Percentiles rank a stretch among this genome's conserved stretches.
phyloP scores from a whole-genome alignment of 1,140 invertebrate species.

The Aphidius ervi region DNA sequence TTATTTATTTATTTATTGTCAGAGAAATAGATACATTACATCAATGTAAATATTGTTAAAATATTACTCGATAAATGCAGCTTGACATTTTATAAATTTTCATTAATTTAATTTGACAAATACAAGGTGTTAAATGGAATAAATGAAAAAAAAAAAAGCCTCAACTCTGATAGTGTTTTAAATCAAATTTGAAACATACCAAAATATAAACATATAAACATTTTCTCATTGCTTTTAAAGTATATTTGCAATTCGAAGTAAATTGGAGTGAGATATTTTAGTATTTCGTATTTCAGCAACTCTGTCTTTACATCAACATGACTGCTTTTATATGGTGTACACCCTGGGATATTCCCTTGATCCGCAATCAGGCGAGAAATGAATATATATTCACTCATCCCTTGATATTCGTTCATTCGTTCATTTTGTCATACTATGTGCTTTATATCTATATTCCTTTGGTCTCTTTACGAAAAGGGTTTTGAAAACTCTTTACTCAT shows the following conservation, averaged over 20 bases:
- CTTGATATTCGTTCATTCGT: conserved; percentile 2
- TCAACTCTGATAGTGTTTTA: too few species aligned
- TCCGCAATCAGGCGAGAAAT: conserved; percentile 22
- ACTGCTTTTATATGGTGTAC: conserved; percentile 8
- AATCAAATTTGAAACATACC: too few species aligned
- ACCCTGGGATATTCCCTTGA: conserved; percentile 13
- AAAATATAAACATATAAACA: too few species aligned
- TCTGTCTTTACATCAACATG: conserved; percentile 3
- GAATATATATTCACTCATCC: not conserved
- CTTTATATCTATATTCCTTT: conserved; percentile 1
- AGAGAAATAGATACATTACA: too few species aligned
- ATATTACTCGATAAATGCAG: too few species aligned
- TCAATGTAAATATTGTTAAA: too few species aligned
- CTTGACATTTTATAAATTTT: too few species aligned
- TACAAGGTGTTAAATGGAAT: too few species aligned
- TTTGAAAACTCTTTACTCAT: conserved; percentile 13
- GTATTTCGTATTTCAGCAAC: not conserved
- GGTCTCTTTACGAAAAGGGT: conserved; percentile 20
- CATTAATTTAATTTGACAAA: too few species aligned
- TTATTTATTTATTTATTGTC: not conserved
- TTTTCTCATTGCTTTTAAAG: too few species aligned
- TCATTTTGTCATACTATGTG: conserved; percentile 5
- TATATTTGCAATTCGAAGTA: too few species aligned
- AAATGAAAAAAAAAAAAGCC: too few species aligned
- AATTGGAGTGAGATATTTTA: not conserved